Conservation (phyloP, 2,888 invertebrate species). For the Andrena trimmerana region DNA sequence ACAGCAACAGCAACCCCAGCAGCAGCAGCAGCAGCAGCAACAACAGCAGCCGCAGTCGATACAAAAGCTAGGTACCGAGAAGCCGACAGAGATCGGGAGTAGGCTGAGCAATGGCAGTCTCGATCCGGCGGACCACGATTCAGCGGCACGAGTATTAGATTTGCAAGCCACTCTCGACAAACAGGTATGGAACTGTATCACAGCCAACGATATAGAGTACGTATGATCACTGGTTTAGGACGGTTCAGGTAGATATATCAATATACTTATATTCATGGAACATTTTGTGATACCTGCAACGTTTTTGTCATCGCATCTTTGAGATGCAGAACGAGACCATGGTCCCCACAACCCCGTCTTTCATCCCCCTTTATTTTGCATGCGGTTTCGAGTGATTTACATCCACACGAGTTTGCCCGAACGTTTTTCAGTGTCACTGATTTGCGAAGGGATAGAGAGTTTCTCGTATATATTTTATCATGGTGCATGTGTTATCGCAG, state of each 20-base stretch:
- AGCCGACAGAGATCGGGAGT: conserved; percentile 78
- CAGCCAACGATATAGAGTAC: conserved; percentile 33
- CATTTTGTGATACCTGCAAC: conserved; percentile 7
- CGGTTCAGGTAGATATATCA: conserved; percentile 22
- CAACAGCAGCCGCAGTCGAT: conserved; percentile 75
- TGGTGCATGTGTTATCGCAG: conserved; percentile 32
- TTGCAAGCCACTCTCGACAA: conserved; percentile 95
- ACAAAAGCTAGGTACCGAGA: conserved; percentile 78
- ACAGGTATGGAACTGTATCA: conserved; percentile 88
- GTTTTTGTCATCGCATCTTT: not conserved
- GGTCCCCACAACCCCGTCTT: not conserved
- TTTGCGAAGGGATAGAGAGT: not conserved
- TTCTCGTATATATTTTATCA: not conserved
- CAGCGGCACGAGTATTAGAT: conserved; percentile 90
- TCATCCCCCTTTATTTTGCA: conserved; percentile 27
- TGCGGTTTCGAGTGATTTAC: conserved; percentile 22
- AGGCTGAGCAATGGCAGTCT: conserved; percentile 83
- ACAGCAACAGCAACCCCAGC: conserved; percentile 80
- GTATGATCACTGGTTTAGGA: conserved; percentile 36
- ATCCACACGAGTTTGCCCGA: not conserved
- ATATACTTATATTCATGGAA: not conserved
- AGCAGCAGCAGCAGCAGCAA: conserved; percentile 53
- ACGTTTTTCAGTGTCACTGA: conserved; percentile 1
- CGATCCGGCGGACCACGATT: conserved; percentile 87
- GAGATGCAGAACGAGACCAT: conserved; percentile 13